Base-by-base conservation (phyloP, 2,113 vertebrate genomes). In the Eulemur macaco region DNA sequence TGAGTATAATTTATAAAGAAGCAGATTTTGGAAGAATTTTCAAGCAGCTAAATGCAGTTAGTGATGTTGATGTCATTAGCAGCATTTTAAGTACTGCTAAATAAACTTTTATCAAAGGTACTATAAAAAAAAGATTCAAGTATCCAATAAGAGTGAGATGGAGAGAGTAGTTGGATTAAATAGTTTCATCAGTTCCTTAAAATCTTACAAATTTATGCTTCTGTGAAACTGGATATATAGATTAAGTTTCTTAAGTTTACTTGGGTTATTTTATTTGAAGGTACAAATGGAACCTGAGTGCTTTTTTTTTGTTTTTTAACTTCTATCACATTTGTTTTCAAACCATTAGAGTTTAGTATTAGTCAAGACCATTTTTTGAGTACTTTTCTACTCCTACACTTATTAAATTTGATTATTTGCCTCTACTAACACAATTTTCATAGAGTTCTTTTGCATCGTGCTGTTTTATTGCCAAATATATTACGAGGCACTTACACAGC, bases 401-500 rank as follows among this genome's bases (percentile, higher is more conserved):
- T 90, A 89, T 3, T 37, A 77, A 89, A 69, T 80, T 85, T 95
- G 34, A 63, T 89, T 94, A 71, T 83, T 85, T 94, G 20, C 21
- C 50, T 77, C 83, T 78, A 80, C 29, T 83, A 78, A 94, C 39
- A 69, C 39, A 68, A 88, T 83, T 89, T 68, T 89, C 86, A 91
- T 84, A 27, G 54, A 50, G 13, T 89, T 91, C 31, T 93, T 91
- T 95, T 84, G 25, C 42, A 84, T 13, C 34, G 0, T 31, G 13
- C 25, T 84, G 13, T 86, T 97, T 78, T 86, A 89, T 77, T 96
- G 63, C 31, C 87, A 96, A 93, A 52, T 27, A 39, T 73, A 60
- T 76, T 84, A 87, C 29, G n/a, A 96, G 12, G 56, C 77, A 88
- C 34, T 95, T 91, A 88, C 39, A 94, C 84, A 90, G 78, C n/a